Base-by-base conservation (phyloP, 2,888 invertebrate species). In the Steinernema scapterisci region DNA sequence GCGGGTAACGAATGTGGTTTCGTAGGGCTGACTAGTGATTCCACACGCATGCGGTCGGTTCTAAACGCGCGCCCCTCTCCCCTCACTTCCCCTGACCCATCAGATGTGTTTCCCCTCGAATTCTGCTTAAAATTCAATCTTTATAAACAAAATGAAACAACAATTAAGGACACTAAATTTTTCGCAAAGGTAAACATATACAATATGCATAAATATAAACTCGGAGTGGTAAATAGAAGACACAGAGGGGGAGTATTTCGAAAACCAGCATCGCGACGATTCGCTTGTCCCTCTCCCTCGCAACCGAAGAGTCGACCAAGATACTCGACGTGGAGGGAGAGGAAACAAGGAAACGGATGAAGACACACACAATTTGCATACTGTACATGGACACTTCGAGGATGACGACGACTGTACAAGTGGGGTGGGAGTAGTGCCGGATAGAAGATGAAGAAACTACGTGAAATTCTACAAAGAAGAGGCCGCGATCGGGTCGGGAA, bases 91-190 rank as follows among this genome's bases (percentile, higher is more conserved):
- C 9, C n/a, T n/a, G n/a, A n/a, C n/a, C n/a, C n/a, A n/a, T n/a
- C n/a, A n/a, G n/a, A n/a, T n/a, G n/a, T 38, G 38, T 9, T 38
- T 38, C 9, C 38, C 38, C 38, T 3, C 38, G 5, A 3, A 3
- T 38, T 38, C 38, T 38, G 38, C 38, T 38, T 38, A 63, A 54
- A 63, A 63, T 48, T 48, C 48, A 48, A n/a, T 48, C 48, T 48
- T 48, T 27, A 63, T n/a, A 63, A 63, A 27, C 63, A 63, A 63
- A 16, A 63, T 31, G 63, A 63, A 63, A 63, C 63, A 48, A 48
- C 48, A 63, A 63, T 27, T 63, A 63, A 63, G n/a, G 63, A 63
- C 63, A 63, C 63, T 63, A 63, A 63, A 63, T 16, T 13, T 54
- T 54, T 63, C 63, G 63, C 63, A 31, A 3, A 13, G 3, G 31